Base-by-base conservation (phyloP, 2,888 invertebrate genomes). In the Clepsis dumicolana region DNA sequence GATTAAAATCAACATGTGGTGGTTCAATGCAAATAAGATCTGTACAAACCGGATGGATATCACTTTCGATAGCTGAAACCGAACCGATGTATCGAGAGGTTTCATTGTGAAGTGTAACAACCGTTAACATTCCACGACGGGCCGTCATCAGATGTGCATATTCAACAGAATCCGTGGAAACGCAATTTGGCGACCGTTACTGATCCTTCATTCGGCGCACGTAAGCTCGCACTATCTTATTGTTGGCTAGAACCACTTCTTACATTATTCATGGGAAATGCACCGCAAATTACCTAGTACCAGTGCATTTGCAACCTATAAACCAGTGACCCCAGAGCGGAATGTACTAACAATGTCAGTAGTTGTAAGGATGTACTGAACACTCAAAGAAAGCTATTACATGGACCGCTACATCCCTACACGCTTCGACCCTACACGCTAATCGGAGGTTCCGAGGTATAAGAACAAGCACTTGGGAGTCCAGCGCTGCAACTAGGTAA, bases 81-180 rank as follows among this genome's bases (percentile, higher is more conserved):
- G 73, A 81, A 60, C 74, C 72, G 71, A 71, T 66, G 73, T 74
- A 70, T 72, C 72, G 72, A 73, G 74, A 72, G 66, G 66, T 64
- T 73, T 75, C 79, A 86, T 86, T 87, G 84, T 85, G 79, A 90
- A 88, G 88, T 89, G 79, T 84, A 79, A 84, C 84, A 72, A 91
- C 92, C 92, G 93, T 91, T 92, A 91, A 83, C 78, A 90, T 90
- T 90, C 90, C 89, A 74, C 77, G 86, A 82, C 86, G 74, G 79
- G 78, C 80, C 86, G 86, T 89, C 88, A 90, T 86, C 83, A 83
- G 73, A 85, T 89, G 85, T 90, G 85, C 87, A 91, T 92, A 93
- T 92, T 91, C 88, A 92, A 86, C 82, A 86, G 83, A 84, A 82
- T 84, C 83, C 80, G 73, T 75, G 81, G 85, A 86, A 87, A 85